These are phyloP conservation scores for Amphiprion ocellaris DNA, from an alignment of 2,113 vertebrate genomes.

Conservation along the genomic window DNA sequence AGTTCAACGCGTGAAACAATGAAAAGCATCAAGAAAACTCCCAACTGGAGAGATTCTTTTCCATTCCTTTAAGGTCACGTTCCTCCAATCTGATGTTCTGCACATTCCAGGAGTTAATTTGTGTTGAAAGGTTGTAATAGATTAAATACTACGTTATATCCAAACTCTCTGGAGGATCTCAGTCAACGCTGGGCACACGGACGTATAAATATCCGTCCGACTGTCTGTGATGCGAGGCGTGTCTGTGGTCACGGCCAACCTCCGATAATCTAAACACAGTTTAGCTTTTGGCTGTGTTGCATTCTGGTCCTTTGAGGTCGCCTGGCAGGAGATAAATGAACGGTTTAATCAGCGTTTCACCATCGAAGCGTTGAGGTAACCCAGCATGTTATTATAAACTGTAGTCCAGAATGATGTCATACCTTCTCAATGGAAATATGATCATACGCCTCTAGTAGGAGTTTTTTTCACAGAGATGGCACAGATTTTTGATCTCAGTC, in stretches of 20 bases:
- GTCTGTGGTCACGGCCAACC: slow-evolving; percentile 44
- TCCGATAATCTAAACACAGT: slow-evolving; percentile 45
- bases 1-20: neutral
- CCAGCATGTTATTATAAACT: neutral
- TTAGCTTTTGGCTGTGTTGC: slow-evolving; percentile 18
- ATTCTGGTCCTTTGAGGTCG: slow-evolving; percentile 32
- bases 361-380: neutral
- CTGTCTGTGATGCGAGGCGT: slow-evolving; percentile 49
- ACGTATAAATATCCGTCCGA: slow-evolving; percentile 33
- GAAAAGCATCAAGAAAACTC: neutral
- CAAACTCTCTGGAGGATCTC: slow-evolving; percentile 36
- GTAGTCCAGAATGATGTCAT: neutral
- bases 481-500: neutral
- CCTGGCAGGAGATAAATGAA: slow-evolving; percentile 15
- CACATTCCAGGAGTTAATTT: too few species aligned
- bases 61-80: neutral
- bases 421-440: neutral
- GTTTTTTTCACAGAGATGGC: neutral
- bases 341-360: slow-evolving; percentile 10
- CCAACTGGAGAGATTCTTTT: too few species aligned
- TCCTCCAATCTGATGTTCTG: neutral
- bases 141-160: neutral
- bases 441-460: too few species aligned
- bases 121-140: slow-evolving; percentile 4
- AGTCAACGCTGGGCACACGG: slow-evolving; percentile 15